These are phyloP conservation scores for Papilio machaon DNA, from an alignment of 1,140 invertebrate species.

Conservation along the genomic window DNA sequence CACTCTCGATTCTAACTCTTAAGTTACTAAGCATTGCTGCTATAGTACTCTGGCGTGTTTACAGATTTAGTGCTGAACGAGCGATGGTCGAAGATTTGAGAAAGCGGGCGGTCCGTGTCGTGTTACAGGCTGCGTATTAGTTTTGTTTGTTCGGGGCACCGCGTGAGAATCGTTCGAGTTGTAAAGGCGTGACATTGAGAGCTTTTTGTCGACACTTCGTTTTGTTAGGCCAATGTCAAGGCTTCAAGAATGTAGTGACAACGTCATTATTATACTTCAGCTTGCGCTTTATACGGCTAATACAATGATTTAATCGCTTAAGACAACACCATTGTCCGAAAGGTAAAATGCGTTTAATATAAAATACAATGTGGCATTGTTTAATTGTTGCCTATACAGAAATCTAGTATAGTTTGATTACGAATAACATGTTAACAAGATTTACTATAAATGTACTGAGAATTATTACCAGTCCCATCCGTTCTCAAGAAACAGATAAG, in stretches of 20 bases:
- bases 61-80: conserved; percentile 25
- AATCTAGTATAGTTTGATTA: background rate
- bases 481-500: conserved; percentile 11
- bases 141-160: conserved; percentile 68
- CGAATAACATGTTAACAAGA: background rate
- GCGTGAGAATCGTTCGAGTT: conserved; percentile 75
- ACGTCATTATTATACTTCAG: conserved; percentile 1
- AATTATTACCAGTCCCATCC: background rate
- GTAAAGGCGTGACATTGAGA: conserved; percentile 76
- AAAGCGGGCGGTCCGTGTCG: conserved; percentile 57
- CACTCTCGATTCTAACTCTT: conserved; percentile 59
- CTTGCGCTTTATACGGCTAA: background rate
- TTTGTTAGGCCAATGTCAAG: conserved; percentile 50
- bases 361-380: too few species aligned
- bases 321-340: background rate
- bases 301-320: background rate
- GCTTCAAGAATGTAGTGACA: conserved; percentile 50
- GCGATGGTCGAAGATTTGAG: conserved; percentile 51
- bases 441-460: background rate
- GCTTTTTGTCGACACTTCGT: conserved; percentile 64
- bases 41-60: conserved; percentile 27
- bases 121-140: conserved; percentile 59
- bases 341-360: too few species aligned
- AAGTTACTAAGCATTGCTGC: conserved; percentile 49
- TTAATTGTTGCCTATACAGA: background rate